Percentiles rank a stretch among this genome's conserved stretches.
Evolutionary conservation across 1,140 invertebrate genomes (phyloP).

Genomic region (Cotesia typhae): DNA sequence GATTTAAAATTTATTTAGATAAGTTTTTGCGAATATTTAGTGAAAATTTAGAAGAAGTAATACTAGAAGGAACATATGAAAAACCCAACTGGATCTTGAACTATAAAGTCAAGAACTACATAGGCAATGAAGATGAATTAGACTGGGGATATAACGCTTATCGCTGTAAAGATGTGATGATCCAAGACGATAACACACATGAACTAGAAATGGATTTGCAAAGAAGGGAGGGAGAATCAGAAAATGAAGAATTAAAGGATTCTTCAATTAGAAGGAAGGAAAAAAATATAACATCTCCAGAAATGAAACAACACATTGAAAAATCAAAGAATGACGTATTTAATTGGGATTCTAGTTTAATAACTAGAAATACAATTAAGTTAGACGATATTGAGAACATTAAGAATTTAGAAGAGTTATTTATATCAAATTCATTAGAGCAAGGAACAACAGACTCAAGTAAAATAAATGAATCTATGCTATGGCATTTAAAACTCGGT

Average conservation of each 20-base stretch:
- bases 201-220: too few relatives aligned
- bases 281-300: conserved; percentile 7
- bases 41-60: conserved; percentile 35
- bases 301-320: not conserved
- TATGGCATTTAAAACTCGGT: conserved; percentile 44
- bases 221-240: too few relatives aligned
- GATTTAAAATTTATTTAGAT: conserved; percentile 38
- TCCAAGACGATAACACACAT: too few relatives aligned
- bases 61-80: conserved; percentile 3
- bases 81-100: not conserved
- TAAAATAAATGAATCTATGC: conserved; percentile 39
- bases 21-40: conserved; percentile 24
- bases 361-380: conserved; percentile 31
- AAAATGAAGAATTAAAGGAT: too few relatives aligned
- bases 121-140: conserved; percentile 39
- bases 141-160: too few relatives aligned
- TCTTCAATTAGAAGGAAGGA: conserved; percentile 35
- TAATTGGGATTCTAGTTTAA: conserved; percentile 23
- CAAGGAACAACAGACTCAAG: conserved; percentile 16
- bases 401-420: conserved; percentile 34
- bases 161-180: too few relatives aligned
- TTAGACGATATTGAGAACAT: conserved; percentile 32
- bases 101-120: conserved; percentile 22
- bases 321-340: not conserved
- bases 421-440: conserved; percentile 25